These are phyloP conservation scores for Sphaerodactylus townsendi DNA, from an alignment of 2,113 vertebrate species.

Conservation along the genomic window DNA sequence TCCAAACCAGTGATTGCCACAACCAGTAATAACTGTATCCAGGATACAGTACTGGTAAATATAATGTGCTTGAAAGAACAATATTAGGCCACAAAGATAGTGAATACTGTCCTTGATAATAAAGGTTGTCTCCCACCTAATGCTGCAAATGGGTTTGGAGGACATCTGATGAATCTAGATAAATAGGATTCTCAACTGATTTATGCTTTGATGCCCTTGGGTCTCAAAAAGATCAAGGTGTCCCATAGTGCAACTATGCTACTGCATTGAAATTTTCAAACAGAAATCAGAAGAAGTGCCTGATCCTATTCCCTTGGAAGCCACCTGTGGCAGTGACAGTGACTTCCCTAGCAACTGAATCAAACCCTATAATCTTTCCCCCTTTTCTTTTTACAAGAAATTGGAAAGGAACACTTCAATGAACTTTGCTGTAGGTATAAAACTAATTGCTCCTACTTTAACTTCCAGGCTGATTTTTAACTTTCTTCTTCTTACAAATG, in stretches of 20 bases:
- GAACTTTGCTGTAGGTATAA: slow-evolving; percentile 48
- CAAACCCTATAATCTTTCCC: slow-evolving; percentile 24
- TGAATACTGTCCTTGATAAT: neutral
- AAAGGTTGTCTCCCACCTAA: neutral
- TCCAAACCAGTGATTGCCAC: neutral
- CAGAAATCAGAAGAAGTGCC: neutral
- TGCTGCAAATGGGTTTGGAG: neutral
- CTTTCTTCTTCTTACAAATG: slow-evolving; percentile 19
- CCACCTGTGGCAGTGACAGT: neutral
- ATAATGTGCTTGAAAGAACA: neutral
- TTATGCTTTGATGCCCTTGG: neutral
- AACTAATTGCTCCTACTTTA: slow-evolving; percentile 45
- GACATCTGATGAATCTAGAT: neutral
- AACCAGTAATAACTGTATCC: neutral
- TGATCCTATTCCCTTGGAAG: slow-evolving; percentile 17
- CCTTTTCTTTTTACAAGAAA: slow-evolving; percentile 13
- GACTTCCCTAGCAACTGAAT: slow-evolving; percentile 14
- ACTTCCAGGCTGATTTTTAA: slow-evolving; percentile 40
- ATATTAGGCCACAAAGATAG: neutral
- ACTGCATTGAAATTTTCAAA: slow-evolving; percentile 13
- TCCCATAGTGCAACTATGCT: neutral
- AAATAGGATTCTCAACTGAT: neutral
- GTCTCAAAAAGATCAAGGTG: neutral
- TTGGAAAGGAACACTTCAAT: slow-evolving; percentile 9
- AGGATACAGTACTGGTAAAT: neutral